Evolutionary conservation across 2,797 vertebrate genomes (phyloP).

Genomic region (Enteromius paludinosus): DNA sequence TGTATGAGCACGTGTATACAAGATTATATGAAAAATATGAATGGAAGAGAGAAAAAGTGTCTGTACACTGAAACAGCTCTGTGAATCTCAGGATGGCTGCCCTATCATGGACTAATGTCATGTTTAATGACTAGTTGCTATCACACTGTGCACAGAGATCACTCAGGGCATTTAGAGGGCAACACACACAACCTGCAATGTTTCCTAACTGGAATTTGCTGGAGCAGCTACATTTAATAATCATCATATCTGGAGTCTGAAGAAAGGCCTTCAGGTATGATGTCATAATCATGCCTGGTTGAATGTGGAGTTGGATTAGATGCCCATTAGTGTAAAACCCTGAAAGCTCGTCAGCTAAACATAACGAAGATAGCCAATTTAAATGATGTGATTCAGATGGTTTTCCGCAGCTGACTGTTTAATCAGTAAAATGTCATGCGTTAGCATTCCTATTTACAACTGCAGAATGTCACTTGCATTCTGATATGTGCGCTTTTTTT

Average conservation of each 20-base stretch:
- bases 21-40: neutral
- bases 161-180: conserved; percentile 22
- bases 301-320: conserved; percentile 35
- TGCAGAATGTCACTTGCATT: neutral
- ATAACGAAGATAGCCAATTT: conserved; percentile 13
- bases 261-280: conserved; percentile 34
- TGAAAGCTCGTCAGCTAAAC: conserved; percentile 6
- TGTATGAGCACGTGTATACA: neutral
- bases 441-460: neutral
- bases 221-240: conserved; percentile 38
- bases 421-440: neutral
- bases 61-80: conserved; percentile 1
- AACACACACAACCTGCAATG: conserved; percentile 45
- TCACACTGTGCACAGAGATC: conserved; percentile 36
- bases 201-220: conserved; percentile 37
- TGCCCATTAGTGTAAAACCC: conserved; percentile 7
- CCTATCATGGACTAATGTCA: conserved; percentile 21
- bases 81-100: conserved; percentile 20
- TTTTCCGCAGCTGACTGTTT: neutral
- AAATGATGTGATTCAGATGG: neutral
- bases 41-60: neutral
- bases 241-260: conserved; percentile 21
- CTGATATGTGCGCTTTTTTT: neutral
- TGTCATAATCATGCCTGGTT: conserved; percentile 36
- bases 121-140: conserved; percentile 39